Base-by-base conservation (phyloP, 64 coral and sea anemone species). In the Catalaphyllia jardinei region DNA sequence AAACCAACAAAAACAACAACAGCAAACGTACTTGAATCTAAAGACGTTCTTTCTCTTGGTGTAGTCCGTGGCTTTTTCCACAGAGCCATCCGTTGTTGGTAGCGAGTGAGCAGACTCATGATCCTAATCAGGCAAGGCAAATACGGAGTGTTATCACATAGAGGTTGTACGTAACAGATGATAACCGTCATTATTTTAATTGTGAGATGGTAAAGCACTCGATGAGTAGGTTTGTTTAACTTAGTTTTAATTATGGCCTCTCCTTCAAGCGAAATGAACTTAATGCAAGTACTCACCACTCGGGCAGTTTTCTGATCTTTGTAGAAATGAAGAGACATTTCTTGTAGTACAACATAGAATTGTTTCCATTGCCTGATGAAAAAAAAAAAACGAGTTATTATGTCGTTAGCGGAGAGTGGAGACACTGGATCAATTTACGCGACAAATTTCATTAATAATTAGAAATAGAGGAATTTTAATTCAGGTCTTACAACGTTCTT, bases 1-100 rank as follows among this genome's bases (percentile, higher is more conserved):
- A 46, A 46, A 35, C 33, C 3, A 46, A 46, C 42, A 46, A 46
- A 4, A n/a, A n/a, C n/a, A 46, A 0, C 54, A 57, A 57, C 54
- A 31, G 12, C 24, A 24, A 22, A 72, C 81, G 55, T 50, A 99
- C 97, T 84, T 99, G 81, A 99, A 93, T 92, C 97, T 87, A 42
- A 99, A 81, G 1, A 99, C 97, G 50, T 99, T 88, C 76, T 99
- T 99, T 86, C 97, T 95, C 88, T 99, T 99, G 50, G 87, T 92
- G 61, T 99, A 99, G 91, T 95, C 94, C 16, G 83, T 78, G 24
- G 97, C 97, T 15, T 95, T 91, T 60, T 99, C 97, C 28, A 85
- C 88, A 16, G 31, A 35, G 28, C 93, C 83, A 0, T 95, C 91
- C 33, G 74, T 60, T 29, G 97, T 91, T 4, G 91, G 38, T 18